Base-by-base conservation (phyloP, 2,113 vertebrate species). In the Salvator merianae region DNA sequence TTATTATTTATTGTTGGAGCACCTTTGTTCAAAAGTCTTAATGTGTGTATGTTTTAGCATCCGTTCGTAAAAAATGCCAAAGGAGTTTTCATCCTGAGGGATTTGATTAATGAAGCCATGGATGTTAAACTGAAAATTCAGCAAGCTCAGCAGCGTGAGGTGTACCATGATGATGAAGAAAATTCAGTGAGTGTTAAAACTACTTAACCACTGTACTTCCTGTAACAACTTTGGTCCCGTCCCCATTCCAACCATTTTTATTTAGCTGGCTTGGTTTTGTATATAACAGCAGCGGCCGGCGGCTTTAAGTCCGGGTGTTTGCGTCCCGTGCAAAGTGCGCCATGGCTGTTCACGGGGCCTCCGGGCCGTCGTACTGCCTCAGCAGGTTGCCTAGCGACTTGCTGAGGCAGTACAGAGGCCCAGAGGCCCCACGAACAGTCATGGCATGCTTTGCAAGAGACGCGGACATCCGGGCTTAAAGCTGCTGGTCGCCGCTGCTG, bases 81-180 rank as follows among this genome's bases (percentile, higher is more conserved):
- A 91, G 96, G 97, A 84, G 97, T 92, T 34, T 96, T 96, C 32
- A 95, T 98, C 84, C 94, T 99, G 80, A 89, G 96, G 65, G 97
- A 97, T 38, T 88, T 99, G 91, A 98, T 99, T 89, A 97, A 96
- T 0, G 98, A 99, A 77, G 97, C 97, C 66, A 98, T 99, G 97
- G 98, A 98, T 68, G 97, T 98, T 92, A 99, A 99, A 84, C 92
- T 98, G 90, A 98, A 98, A 93, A 96, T 92, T 59, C 97, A 97
- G 16, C 97, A 98, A 92, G 96, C 95, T 0, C 97, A 98, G 2
- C 97, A 98, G 86, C 93, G 97, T 28, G 97, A 98, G 1, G 94
- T 97, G 36, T 98, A 98, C 50, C 97, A 96, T 18, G 98, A 98
- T 0, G 98, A 99, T 0, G 97, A 98, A 0, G 98, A 99, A 65